Percentiles rank a stretch among this genome's conserved stretches.
These are phyloP conservation scores for Ganaspis brasiliensis DNA, from an alignment of 2,888 invertebrate genomes.

Conservation along the genomic window DNA sequence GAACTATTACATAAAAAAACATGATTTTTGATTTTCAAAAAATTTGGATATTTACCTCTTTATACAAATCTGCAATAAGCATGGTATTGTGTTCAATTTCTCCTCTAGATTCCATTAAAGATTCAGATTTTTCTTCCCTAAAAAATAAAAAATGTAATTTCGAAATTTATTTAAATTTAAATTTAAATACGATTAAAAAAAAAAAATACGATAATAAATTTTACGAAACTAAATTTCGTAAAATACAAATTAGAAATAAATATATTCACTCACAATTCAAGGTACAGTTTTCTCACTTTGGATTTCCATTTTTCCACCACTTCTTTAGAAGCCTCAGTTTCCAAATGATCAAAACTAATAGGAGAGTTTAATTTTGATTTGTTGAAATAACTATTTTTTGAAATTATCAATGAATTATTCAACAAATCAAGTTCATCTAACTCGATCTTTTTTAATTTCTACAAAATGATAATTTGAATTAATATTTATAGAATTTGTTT, in stretches of 20 bases:
- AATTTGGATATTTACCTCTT: constrained; percentile 81
- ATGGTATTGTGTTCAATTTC: constrained; percentile 92
- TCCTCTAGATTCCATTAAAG: constrained; percentile 92
- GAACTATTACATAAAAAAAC: too few relatives aligned
- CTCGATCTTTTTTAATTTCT: constrained; percentile 80
- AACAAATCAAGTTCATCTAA: constrained; percentile 67
- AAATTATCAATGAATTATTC: constrained; percentile 66
- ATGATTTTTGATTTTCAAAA: constrained; percentile 1
- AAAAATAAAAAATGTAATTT: too few relatives aligned
- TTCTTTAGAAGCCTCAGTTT: constrained; percentile 93
- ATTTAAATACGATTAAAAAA: constrained; percentile 5
- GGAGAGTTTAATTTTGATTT: constrained; percentile 69
- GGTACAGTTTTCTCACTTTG: constrained; percentile 92
- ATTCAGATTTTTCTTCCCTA: constrained; percentile 96
- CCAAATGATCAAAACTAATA: constrained; percentile 81
- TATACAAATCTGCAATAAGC: constrained; percentile 88
- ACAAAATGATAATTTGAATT: constrained; percentile 61
- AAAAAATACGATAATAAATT: neutral
- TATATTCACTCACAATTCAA: constrained; percentile 89
- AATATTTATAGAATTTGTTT: neutral
- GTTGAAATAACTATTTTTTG: constrained; percentile 67
- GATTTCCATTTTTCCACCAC: constrained; percentile 97
- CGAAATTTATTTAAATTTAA: too few relatives aligned
- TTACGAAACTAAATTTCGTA: neutral
- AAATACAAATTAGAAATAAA: neutral